Conservation (phyloP, 2,797 vertebrate genomes). For the Aulostomus chinensis region DNA sequence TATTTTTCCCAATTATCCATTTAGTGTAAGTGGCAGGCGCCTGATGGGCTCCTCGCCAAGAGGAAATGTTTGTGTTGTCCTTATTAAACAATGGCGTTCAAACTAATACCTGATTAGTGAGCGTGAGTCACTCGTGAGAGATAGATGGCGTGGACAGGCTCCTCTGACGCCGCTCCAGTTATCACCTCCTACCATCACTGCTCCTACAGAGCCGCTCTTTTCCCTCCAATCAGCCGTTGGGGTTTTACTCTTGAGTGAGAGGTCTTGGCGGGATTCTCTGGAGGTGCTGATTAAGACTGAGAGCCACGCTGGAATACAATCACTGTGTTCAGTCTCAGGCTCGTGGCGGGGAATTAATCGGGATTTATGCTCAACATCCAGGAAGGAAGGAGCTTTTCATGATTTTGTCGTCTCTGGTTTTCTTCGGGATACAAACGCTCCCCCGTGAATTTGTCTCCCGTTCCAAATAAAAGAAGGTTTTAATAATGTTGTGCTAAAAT, state of each 20-base stretch:
- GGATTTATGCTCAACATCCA: not conserved
- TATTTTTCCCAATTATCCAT: conserved; percentile 85
- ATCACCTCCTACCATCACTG: conserved; percentile 11
- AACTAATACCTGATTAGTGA: conserved; percentile 66
- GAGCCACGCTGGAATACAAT: conserved; percentile 1
- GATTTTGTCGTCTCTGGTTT: too few species aligned
- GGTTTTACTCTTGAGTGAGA: too few species aligned
- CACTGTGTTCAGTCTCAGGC: not conserved
- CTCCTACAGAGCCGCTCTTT: not conserved
- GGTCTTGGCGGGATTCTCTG: not conserved
- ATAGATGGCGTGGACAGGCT: conserved; percentile 21
- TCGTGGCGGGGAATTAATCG: not conserved
- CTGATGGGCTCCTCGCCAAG: conserved; percentile 72
- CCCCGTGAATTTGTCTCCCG: too few species aligned
- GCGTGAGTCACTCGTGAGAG: conserved; percentile 31
- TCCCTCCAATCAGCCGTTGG: conserved; percentile 9
- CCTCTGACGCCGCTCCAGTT: conserved; percentile 12
- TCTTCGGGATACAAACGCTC: too few species aligned
- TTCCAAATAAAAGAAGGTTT: too few species aligned
- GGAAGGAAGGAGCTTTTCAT: too few species aligned
- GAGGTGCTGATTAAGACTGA: not conserved
- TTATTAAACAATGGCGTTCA: conserved; percentile 73
- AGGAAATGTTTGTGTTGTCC: conserved; percentile 74
- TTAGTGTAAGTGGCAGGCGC: conserved; percentile 77
- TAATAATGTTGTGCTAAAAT: too few species aligned